Evolutionary conservation across 1,140 invertebrate genomes (phyloP).

Genomic region (Leptinotarsa texana): DNA sequence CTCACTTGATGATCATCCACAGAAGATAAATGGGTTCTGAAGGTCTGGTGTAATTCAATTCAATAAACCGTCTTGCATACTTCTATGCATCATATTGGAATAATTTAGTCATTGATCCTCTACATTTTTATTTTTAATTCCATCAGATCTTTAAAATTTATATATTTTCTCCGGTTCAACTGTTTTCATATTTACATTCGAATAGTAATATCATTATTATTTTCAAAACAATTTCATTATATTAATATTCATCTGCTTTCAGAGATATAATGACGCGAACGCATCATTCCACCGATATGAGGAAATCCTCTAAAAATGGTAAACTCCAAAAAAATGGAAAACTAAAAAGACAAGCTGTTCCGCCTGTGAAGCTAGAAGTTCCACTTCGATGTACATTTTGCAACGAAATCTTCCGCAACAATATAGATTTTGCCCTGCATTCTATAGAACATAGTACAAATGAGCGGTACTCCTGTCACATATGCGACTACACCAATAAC

Average conservation of each 20-base stretch:
- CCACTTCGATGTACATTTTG: slow-evolving; percentile 66
- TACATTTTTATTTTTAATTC: no score
- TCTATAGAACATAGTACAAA: slow-evolving; percentile 47
- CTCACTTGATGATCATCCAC: no score
- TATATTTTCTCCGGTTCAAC: no score
- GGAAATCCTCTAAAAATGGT: slow-evolving; percentile 46
- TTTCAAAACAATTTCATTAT: no score
- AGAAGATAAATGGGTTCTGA: no score
- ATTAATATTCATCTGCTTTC: not conserved
- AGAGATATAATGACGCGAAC: not conserved
- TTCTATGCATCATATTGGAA: no score
- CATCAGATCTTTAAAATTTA: no score
- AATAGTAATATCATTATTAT: no score
- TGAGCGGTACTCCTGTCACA: slow-evolving; percentile 52
- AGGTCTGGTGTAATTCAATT: no score
- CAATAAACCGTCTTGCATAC: no score
- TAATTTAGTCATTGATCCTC: no score
- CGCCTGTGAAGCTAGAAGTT: slow-evolving; percentile 55
- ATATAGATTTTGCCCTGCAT: slow-evolving; percentile 37
- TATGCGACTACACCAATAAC: slow-evolving; percentile 54
- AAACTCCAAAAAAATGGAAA: slow-evolving; percentile 57
- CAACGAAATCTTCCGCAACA: slow-evolving; percentile 62
- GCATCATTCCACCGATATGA: not conserved
- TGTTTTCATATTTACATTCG: no score
- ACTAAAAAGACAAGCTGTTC: slow-evolving; percentile 56